These are phyloP conservation scores for Mechanitis mazaeus DNA, from an alignment of 2,888 invertebrate genomes.

Conservation along the genomic window DNA sequence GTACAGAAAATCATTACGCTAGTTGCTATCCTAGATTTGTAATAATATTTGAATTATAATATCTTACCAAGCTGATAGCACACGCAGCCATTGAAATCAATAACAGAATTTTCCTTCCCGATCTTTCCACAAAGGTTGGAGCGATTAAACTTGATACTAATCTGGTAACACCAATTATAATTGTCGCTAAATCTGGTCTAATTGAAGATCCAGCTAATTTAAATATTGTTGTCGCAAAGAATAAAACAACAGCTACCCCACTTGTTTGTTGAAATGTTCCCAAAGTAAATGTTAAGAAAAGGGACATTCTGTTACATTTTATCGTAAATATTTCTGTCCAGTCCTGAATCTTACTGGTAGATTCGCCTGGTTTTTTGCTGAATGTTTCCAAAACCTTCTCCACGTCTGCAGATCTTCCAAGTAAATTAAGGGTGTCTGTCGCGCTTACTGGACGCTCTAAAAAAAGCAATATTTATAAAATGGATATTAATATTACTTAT, in stretches of 20 bases:
- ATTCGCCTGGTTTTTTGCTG: constrained; percentile 24
- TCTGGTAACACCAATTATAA: constrained; percentile 39
- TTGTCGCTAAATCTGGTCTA: constrained; percentile 41
- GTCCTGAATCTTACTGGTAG: constrained; percentile 28
- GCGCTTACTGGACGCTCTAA: constrained; percentile 38
- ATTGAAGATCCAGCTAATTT: constrained; percentile 40
- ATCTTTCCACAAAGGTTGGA: constrained; percentile 42
- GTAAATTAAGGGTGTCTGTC: constrained; percentile 36
- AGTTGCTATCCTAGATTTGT: no score
- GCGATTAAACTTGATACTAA: constrained; percentile 38
- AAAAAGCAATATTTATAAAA: constrained; percentile 12
- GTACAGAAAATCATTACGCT: no score
- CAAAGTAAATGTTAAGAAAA: constrained; percentile 39
- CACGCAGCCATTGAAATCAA: constrained; percentile 40
- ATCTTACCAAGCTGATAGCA: constrained; percentile 35
- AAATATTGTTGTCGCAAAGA: constrained; percentile 45
- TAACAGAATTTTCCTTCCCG: constrained; percentile 40
- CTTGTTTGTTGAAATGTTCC: constrained; percentile 40
- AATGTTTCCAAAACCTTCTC: constrained; percentile 35
- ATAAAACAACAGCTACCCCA: constrained; percentile 40
- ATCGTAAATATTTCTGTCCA: constrained; percentile 37
- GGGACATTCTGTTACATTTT: constrained; percentile 40
- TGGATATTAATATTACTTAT: no score
- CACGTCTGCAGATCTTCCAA: constrained; percentile 38
- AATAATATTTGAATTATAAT: no score